A percentile compares a stretch with the other conserved stretches of the same genome.
Evolutionary conservation across 1,140 invertebrate species (phyloP).

Genomic region (Hormaphis cornu): DNA sequence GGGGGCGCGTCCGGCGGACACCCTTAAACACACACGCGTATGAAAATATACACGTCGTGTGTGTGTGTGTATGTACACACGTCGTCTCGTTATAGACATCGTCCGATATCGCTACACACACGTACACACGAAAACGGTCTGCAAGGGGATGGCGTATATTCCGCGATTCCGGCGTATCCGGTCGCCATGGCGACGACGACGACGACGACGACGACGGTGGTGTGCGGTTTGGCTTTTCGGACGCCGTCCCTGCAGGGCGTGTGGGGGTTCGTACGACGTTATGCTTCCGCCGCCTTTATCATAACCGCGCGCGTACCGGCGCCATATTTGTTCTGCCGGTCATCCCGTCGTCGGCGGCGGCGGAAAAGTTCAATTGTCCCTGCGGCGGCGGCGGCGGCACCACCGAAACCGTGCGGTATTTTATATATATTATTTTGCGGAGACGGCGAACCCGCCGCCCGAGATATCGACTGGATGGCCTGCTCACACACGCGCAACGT

Average conservation of each 20-base stretch:
- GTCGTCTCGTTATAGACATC: background rate
- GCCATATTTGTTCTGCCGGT: slow-evolving; percentile 30
- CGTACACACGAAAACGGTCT: background rate
- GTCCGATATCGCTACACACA: background rate
- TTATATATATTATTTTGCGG: too few species aligned
- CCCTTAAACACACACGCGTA: background rate
- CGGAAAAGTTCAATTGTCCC: slow-evolving; percentile 26
- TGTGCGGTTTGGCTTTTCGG: slow-evolving; percentile 26
- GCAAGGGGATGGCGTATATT: background rate
- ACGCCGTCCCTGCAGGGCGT: background rate
- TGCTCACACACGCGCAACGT: background rate
- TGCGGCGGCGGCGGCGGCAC: background rate
- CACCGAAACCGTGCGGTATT: too few species aligned
- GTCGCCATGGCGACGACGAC: slow-evolving; percentile 5
- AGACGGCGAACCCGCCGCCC: background rate
- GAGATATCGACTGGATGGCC: slow-evolving; percentile 18
- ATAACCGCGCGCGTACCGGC: slow-evolving; percentile 15
- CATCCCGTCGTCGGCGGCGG: background rate
- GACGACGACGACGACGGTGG: background rate
- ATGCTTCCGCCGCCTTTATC: background rate
- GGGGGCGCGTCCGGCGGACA: background rate
- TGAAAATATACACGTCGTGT: too few species aligned
- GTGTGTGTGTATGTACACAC: background rate
- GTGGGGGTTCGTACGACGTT: background rate
- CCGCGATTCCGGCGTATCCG: background rate